A percentile compares a stretch with the other conserved stretches of the same genome.
phyloP scores from a whole-genome alignment of 1,140 invertebrate genomes.

The Trinorchestia longiramus region DNA sequence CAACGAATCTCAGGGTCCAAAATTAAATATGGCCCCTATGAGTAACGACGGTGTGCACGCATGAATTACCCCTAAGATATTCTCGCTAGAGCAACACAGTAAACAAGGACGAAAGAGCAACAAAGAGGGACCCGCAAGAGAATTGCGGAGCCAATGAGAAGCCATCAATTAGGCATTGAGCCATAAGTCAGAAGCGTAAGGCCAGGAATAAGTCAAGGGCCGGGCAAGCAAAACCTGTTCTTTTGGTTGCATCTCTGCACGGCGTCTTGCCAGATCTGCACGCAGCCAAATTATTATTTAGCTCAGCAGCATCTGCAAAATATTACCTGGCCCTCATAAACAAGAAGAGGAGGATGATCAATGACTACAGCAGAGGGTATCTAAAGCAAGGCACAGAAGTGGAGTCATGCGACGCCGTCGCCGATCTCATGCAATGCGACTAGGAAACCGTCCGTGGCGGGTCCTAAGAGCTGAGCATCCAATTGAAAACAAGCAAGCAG shows the following conservation, averaged over 20 bases:
- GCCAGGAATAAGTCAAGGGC: slow-evolving; percentile 38
- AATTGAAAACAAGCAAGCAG: background rate
- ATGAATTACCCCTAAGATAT: slow-evolving; percentile 39
- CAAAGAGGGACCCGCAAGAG: slow-evolving; percentile 4
- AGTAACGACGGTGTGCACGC: slow-evolving; percentile 27
- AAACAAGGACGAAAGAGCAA: slow-evolving; percentile 29
- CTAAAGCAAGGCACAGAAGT: slow-evolving; percentile 14
- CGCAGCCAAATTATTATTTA: slow-evolving; percentile 39
- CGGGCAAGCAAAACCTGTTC: slow-evolving; percentile 37
- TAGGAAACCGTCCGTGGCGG: background rate
- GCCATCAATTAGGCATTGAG: slow-evolving; percentile 38
- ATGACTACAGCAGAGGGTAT: slow-evolving; percentile 30
- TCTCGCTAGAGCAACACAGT: slow-evolving; percentile 42
- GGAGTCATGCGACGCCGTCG: background rate
- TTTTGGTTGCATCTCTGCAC: slow-evolving; percentile 23
- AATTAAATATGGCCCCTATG: slow-evolving; percentile 3
- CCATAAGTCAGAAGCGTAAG: slow-evolving; percentile 42
- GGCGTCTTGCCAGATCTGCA: background rate
- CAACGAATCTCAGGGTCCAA: slow-evolving; percentile 15
- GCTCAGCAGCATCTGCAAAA: slow-evolving; percentile 37
- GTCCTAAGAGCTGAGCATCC: background rate
- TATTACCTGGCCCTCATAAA: slow-evolving; percentile 42
- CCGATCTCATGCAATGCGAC: background rate
- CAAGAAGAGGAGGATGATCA: slow-evolving; percentile 38
- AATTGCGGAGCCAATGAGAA: slow-evolving; percentile 34